Evolutionary conservation across 2,888 invertebrate species (phyloP).

Genomic region (Scelioninae gen. 2): DNA sequence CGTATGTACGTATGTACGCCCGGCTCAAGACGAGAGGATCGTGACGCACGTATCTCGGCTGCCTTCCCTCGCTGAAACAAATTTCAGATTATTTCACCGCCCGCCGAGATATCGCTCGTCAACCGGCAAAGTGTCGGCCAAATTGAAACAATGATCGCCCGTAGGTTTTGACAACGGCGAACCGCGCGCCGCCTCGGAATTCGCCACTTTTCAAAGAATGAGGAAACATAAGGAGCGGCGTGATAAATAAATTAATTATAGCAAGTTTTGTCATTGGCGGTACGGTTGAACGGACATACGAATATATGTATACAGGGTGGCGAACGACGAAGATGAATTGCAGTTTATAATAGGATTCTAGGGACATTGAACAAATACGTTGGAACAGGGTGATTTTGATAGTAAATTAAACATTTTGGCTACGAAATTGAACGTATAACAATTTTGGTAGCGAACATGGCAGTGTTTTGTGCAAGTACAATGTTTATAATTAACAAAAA

Average conservation of each 20-base stretch:
- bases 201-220: neutral
- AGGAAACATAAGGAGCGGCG: neutral
- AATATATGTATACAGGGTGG: too few species aligned
- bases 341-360: too few species aligned
- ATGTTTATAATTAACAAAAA: too few species aligned
- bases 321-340: too few species aligned
- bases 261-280: too few species aligned
- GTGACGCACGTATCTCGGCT: constrained; percentile 50
- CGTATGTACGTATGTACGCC: constrained; percentile 45
- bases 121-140: constrained; percentile 33
- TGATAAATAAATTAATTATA: neutral
- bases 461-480: too few species aligned
- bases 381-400: too few species aligned
- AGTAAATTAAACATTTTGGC: too few species aligned
- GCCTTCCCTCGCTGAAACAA: constrained; percentile 42
- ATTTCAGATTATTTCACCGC: constrained; percentile 49
- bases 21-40: constrained; percentile 45
- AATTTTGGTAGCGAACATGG: too few species aligned
- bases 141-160: constrained; percentile 52
- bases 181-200: neutral
- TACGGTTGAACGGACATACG: too few species aligned
- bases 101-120: constrained; percentile 41
- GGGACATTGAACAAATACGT: too few species aligned
- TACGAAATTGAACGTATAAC: too few species aligned
- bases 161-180: constrained; percentile 13